Evolutionary conservation across 2,888 invertebrate genomes (phyloP).

Genomic region (Synergus gifuensis): DNA sequence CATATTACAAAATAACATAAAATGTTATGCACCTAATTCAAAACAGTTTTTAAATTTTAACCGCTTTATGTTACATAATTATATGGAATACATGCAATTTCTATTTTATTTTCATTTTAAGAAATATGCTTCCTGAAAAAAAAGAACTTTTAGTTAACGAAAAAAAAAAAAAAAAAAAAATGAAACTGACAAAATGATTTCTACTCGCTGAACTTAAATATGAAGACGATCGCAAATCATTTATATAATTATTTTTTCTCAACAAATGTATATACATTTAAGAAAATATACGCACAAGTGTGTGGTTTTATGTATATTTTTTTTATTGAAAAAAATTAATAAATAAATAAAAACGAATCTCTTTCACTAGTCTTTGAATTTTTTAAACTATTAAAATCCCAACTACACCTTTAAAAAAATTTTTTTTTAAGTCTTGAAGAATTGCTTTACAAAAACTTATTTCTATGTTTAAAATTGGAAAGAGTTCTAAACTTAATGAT

Average conservation of each 20-base stretch:
- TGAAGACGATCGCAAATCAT: neutral
- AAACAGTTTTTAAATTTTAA: neutral
- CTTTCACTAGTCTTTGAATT: neutral
- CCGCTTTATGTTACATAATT: neutral
- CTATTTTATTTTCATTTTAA: neutral
- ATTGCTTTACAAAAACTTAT: too few species aligned
- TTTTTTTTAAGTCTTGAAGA: neutral
- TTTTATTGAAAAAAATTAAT: neutral
- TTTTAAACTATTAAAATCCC: neutral
- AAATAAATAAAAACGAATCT: slow-evolving; percentile 13
- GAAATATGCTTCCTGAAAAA: neutral
- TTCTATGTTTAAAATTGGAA: too few species aligned
- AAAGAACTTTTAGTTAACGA: neutral
- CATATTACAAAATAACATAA: neutral
- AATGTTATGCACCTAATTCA: neutral
- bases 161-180: neutral
- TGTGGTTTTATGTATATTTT: neutral
- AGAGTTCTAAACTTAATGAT: too few species aligned
- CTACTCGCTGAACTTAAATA: neutral
- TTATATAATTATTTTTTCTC: neutral
- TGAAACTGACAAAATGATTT: neutral
- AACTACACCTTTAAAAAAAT: neutral
- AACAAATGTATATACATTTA: neutral
- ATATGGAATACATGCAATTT: neutral
- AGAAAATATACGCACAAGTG: neutral